Evolutionary conservation across 2,113 vertebrate species (phyloP).

Genomic region (Triplophysa rosa): DNA sequence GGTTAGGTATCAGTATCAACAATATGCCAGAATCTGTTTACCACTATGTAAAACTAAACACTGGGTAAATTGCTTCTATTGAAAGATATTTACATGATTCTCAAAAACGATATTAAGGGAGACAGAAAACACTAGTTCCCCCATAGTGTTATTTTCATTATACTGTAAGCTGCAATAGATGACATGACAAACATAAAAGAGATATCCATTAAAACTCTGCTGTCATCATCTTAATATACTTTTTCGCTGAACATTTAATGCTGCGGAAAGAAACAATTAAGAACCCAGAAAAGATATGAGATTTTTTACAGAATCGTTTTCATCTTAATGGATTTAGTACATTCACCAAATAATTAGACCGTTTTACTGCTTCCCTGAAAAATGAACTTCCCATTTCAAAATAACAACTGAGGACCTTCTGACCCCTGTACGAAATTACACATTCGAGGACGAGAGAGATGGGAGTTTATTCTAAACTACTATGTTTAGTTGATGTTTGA

Average conservation of each 20-base stretch:
- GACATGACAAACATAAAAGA: not conserved
- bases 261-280: constrained; percentile 14
- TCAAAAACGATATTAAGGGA: constrained; percentile 8
- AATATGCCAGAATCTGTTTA: constrained; percentile 11
- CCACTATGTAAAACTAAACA: constrained; percentile 4
- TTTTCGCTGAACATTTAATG: not conserved
- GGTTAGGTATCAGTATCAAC: constrained; percentile 5
- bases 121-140: not conserved
- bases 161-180: not conserved
- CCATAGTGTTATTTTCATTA: constrained; percentile 1
- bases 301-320: not conserved
- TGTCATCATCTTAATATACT: not conserved
- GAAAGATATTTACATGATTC: constrained; percentile 9
- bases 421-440: not conserved
- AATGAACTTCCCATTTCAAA: not conserved
- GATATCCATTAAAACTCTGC: not conserved
- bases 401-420: not conserved
- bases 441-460: not conserved
- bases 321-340: not conserved
- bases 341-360: not conserved
- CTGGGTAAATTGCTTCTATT: not conserved
- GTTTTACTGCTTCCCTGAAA: not conserved
- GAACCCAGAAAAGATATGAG: not conserved
- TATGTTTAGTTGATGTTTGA: not conserved
- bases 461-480: not conserved